Conservation (phyloP, 2,113 vertebrate genomes). For the Chamaea fasciata region DNA sequence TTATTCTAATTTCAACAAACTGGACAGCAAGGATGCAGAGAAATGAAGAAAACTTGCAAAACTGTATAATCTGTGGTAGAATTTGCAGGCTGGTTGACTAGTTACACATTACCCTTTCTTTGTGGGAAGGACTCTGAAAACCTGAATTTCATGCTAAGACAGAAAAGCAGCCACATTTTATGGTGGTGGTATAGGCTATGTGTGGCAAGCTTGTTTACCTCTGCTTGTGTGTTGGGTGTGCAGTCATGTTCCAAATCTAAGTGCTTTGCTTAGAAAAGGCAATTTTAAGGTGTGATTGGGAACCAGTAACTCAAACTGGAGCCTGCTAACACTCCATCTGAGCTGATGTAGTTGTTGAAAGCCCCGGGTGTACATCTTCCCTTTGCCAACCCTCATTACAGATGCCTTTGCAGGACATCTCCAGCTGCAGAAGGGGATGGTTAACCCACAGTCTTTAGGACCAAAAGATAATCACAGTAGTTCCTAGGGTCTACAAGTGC, state of each 20-base stretch:
- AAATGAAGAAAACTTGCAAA: not conserved
- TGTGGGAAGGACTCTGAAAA: not conserved
- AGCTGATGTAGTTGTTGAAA: not conserved
- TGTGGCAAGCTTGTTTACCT: not conserved
- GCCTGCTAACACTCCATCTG: not conserved
- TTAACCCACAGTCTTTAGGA: not conserved
- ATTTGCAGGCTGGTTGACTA: not conserved
- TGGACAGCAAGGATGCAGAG: not conserved
- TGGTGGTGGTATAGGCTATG: accelerated
- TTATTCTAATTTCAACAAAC: not conserved
- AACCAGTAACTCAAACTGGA: not conserved
- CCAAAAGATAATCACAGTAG: not conserved
- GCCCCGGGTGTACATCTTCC: not conserved
- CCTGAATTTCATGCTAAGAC: not conserved
- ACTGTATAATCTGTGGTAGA: not conserved
- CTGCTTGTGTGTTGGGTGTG: not conserved
- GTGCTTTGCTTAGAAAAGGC: not conserved
- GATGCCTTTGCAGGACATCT: not conserved
- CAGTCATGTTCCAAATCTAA: not conserved
- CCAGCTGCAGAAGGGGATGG: not conserved
- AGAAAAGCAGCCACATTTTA: not conserved
- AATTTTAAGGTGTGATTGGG: not conserved
- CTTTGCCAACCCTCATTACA: not conserved
- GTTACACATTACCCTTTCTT: not conserved
- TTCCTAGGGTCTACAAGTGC: not conserved